Evolutionary conservation across 2,797 vertebrate species (phyloP).

Genomic region (Leucoraja ocellata): DNA sequence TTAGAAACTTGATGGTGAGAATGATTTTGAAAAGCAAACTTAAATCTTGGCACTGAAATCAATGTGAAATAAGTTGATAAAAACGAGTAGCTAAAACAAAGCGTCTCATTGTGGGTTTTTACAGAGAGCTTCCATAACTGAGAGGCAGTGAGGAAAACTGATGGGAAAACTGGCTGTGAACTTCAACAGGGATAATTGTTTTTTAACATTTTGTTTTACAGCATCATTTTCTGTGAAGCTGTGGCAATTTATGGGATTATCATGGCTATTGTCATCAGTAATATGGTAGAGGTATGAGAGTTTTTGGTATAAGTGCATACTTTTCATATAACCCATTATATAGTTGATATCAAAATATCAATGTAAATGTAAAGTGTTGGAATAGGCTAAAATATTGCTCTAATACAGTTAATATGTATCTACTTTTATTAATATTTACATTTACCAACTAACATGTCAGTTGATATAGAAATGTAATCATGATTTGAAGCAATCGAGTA

Average conservation of each 20-base stretch:
- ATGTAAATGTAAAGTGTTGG: neutral
- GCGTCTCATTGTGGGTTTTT: neutral
- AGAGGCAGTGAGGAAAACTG: neutral
- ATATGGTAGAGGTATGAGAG: conserved; percentile 84
- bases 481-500: neutral
- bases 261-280: conserved; percentile 98
- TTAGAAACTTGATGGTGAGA: neutral
- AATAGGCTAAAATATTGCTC: neutral
- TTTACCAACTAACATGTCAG: neutral
- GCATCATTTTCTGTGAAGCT: conserved; percentile 98
- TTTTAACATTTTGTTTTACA: conserved; percentile 46
- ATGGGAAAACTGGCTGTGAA: neutral
- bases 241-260: conserved; percentile 98
- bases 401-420: neutral
- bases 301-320: neutral
- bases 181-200: neutral
- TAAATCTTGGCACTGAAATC: neutral
- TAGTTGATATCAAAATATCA: neutral
- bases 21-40: neutral
- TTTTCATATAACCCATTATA: neutral
- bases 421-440: too few species aligned
- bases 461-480: neutral
- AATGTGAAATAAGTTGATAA: neutral
- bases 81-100: neutral
- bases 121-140: too few species aligned